These are phyloP conservation scores for Bos indicus DNA, from an alignment of 2,113 vertebrate genomes.

Conservation along the genomic window DNA sequence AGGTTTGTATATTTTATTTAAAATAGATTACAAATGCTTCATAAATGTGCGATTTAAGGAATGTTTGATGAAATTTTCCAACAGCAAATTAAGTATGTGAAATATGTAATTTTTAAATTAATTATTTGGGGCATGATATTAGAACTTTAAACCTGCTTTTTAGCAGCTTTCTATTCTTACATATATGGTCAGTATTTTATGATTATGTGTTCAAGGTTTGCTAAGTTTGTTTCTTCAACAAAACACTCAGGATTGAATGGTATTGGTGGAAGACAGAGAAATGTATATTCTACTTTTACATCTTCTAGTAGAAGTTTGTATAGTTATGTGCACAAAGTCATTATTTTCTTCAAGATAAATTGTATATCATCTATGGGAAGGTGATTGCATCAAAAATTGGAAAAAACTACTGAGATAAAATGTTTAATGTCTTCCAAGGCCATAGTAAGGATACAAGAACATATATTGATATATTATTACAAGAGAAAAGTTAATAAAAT, in stretches of 20 bases:
- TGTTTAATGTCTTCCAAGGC: not conserved
- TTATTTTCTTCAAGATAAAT: not conserved
- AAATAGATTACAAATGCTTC: not conserved
- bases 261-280: not conserved
- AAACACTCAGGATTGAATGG: not conserved
- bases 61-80: conserved; percentile 7
- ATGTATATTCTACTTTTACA: not conserved
- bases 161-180: not conserved
- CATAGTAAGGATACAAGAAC: not conserved
- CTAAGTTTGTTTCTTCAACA: not conserved
- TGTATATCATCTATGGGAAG: not conserved
- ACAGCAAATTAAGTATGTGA: not conserved
- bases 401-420: not conserved
- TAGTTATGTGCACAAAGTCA: not conserved
- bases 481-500: not conserved
- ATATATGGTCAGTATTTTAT: not conserved
- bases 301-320: not conserved
- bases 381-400: not conserved
- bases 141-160: conserved; percentile 5
- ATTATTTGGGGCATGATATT: not conserved
- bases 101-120: not conserved
- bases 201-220: not conserved
- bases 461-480: not conserved
- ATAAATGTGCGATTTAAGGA: not conserved
- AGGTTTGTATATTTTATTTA: conserved; percentile 26